Evolutionary conservation across 1,140 invertebrate species (phyloP).

Genomic region (Eumeta japonica): DNA sequence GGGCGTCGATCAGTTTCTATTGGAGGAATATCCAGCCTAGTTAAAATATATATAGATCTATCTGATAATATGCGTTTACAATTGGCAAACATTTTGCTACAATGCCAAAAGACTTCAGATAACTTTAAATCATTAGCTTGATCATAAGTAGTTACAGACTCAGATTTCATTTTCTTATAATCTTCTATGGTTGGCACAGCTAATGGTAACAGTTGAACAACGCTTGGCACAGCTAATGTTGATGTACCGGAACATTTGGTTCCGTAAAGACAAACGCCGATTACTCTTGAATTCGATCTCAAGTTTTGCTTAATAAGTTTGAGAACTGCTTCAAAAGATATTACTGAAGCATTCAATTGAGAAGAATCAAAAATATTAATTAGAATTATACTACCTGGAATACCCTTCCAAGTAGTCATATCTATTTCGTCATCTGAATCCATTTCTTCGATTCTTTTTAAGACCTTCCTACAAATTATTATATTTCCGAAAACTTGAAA

Average conservation of each 20-base stretch:
- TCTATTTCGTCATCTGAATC: slow-evolving; percentile 37
- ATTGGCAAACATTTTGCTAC: slow-evolving; percentile 41
- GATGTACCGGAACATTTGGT: slow-evolving; percentile 20
- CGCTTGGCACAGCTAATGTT: slow-evolving; percentile 22
- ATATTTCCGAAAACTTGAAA: too few relatives aligned
- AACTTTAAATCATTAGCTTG: slow-evolving; percentile 34
- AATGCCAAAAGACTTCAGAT: slow-evolving; percentile 40
- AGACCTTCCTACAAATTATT: too few relatives aligned
- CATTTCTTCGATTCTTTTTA: too few relatives aligned
- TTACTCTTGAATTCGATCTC: slow-evolving; percentile 20
- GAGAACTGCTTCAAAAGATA: slow-evolving; percentile 32
- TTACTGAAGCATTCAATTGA: slow-evolving; percentile 13
- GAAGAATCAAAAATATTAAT: slow-evolving; percentile 33
- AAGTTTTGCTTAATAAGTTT: slow-evolving; percentile 30
- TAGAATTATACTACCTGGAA: slow-evolving; percentile 35
- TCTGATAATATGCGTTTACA: slow-evolving; percentile 37
- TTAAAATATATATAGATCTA: slow-evolving; percentile 30
- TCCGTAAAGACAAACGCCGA: slow-evolving; percentile 38
- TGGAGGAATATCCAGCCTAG: slow-evolving; percentile 27
- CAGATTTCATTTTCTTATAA: slow-evolving; percentile 30
- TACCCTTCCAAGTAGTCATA: slow-evolving; percentile 27
- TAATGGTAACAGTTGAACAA: slow-evolving; percentile 34
- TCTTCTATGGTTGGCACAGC: slow-evolving; percentile 24
- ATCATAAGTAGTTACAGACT: slow-evolving; percentile 19
- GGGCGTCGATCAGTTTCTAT: slow-evolving; percentile 24